Evolutionary conservation across 2,113 vertebrate species (phyloP), one percentile per base, ranked within the genome.

Genomic region (Odobenus rosmarus): DNA sequence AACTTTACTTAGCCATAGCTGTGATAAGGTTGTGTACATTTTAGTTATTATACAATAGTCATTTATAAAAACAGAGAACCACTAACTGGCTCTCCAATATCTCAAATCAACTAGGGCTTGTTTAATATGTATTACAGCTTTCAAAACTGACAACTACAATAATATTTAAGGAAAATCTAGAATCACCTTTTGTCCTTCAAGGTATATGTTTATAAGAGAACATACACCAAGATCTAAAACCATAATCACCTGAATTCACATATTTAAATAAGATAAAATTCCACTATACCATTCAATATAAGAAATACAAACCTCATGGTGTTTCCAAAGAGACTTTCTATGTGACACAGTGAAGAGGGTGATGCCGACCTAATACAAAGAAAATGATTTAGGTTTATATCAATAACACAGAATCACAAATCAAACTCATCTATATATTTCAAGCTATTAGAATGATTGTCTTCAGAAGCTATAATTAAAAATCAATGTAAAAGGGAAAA

Each of bases 291-390:
- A 80, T 21, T 94, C 24, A 90, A 33, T 64, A 2, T 51, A 87
- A 95, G 83, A 93, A 95, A 96, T 92, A 98, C 98, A 87, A 96
- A 98, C 98, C 98, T 98, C 98, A 16, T 99, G 99, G 95, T 99
- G 99, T 77, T 99, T 99, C 99, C 99, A 99, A 74, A 99, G 99
- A 62, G 99, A 99, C 98, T 99, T 99, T 98, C 99, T 99, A 93
- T 99, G 99, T 26, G 99, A 99, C 89, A 99, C 99, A 5, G 99
- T 99, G 98, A 99, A 99, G 97, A 99, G 98, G 33, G 99, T 99
- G 95, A 99, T 99, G 97, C 99, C 99, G 93, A 99, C 99, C 99
- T 99, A 98, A n/a, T 91, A 14, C 90, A 36, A 95, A 91, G 42
- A 51, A 91, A 97, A 97, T 12, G 77, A 69, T 59, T 89, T 6